Base-by-base conservation (phyloP, 2,113 vertebrate genomes). In the Gambusia affinis region DNA sequence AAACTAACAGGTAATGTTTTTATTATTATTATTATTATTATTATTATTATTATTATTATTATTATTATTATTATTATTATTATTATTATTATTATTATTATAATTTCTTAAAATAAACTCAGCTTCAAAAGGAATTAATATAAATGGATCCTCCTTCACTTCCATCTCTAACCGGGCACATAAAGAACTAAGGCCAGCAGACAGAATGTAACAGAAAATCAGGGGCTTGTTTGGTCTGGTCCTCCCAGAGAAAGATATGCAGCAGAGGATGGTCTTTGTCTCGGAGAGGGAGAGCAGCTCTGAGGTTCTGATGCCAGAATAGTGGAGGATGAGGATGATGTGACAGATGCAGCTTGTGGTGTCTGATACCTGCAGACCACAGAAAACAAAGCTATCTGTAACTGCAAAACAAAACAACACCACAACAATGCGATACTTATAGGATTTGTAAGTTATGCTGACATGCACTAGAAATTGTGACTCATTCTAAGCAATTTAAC, bases 341-440 rank as follows among this genome's bases (percentile, higher is more conserved):
- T 81, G 28, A 92, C 85, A 70, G 95, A 93, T 12, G 96, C 94
- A 51, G 93, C 93, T 93, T 94, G 95, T 2, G 97, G 94, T 35
- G 94, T 93, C 90, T 96, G 96, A 92, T 96, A 97, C 97, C 97
- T 98, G 90, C 12, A 68, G 57, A 44, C 7, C 70, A 69, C 64
- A 17, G 28, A 28, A 35, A 70, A 60, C 33, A 60, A 5, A 57
- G 42, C 27, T 4, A 12, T 12, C 10, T 57, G 39, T 60, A 30
- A 44, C 31, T 4, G 31, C 7, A 39, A 57, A 22, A 37, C 7
- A 39, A 57, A 22, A 37, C 3, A 37, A 37, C 35, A 12, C 8
- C 12, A 65, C 64, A 39, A 15, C 11, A 12, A 65, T 39, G 4
- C 6, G 15, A 39, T 3, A 22, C 31, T 19, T 64, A 31, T n/a